Percentiles rank a stretch among this genome's conserved stretches.
Conservation (phyloP, 2,888 invertebrate genomes). For the Megalurothrips usitatus region DNA sequence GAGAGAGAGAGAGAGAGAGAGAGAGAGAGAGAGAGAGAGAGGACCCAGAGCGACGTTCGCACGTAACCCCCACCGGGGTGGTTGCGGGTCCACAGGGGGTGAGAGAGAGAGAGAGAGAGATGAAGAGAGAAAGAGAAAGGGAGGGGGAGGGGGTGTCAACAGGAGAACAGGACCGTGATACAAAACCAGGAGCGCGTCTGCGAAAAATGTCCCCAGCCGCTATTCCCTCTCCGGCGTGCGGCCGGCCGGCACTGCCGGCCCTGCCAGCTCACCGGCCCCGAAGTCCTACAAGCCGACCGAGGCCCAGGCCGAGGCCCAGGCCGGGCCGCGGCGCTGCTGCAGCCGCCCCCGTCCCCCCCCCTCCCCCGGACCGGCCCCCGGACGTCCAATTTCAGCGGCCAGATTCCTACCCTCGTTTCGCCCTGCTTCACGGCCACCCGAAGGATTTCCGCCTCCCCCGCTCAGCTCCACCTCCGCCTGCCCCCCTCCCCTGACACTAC, state of each 20-base stretch:
- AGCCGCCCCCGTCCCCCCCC: no score
- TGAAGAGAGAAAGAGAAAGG: slow-evolving; percentile 22
- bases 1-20: slow-evolving; percentile 27
- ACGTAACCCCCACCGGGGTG: no score
- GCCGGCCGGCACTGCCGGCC: background rate
- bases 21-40: no score
- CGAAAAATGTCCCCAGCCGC: background rate
- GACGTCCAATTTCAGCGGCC: background rate
- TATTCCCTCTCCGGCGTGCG: background rate
- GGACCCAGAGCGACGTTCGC: no score
- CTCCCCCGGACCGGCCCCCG: no score
- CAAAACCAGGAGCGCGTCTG: background rate
- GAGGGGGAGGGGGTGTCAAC: slow-evolving; percentile 9
- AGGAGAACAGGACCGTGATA: slow-evolving; percentile 22
- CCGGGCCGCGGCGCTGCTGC: no score
- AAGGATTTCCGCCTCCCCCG: no score
- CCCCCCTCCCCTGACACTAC: no score
- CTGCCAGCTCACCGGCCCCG: background rate
- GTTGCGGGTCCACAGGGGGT: no score
- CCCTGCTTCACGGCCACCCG: no score
- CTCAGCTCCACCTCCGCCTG: no score
- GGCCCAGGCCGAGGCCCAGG: background rate
- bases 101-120: slow-evolving; percentile 27
- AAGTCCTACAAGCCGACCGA: background rate
- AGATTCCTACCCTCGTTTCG: background rate